Base-by-base conservation (phyloP, 2,113 vertebrate genomes). In the Hippocampus comes region DNA sequence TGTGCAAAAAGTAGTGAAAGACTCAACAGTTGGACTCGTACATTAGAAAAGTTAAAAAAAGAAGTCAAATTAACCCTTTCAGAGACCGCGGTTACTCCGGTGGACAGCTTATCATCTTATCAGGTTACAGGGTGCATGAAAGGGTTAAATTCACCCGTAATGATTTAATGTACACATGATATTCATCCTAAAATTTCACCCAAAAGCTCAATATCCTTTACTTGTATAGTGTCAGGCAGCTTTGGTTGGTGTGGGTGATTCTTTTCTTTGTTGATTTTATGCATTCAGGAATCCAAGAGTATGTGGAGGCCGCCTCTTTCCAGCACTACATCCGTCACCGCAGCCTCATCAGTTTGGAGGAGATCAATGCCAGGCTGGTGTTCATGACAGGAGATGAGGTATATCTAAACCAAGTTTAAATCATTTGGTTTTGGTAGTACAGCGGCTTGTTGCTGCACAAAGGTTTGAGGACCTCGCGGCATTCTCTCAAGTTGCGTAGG, bases 261-360 rank as follows among this genome's bases (percentile, higher is more conserved):
- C 11, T 2, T 76, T 72, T 74, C 20, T 14, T 38, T 71, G 38
- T 74, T 1, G 23, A 67, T 57, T 63, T 23, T 2, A 17, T 76
- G 42, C 67, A 11, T 75, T 14, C 84, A 98, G 97, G 97, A 55
- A 93, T 99, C 79, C 97, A 99, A 84, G 97, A 99, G 78, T 99
- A 96, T 1, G 95, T 99, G 80, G 97, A 99, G 82, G 97, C 97
- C 3, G 93, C 95, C 8, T 98, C 96, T 0, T 99, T 99, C 85
- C 94, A 96, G 77, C 95, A 99, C 88, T 99, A 98, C 78, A 98
- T 99, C 89, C 94, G 91, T 75, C 95, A 96, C 30, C 93, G 94
- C 65, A 92, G 92, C 69, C 92, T 99, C 30, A 93, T 99, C 90
- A 97, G 95, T 80, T 89, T 98, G 90, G 94, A 98, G 77, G 95